Percentiles rank a stretch among this genome's conserved stretches.
phyloP scores from a whole-genome alignment of 2,113 vertebrate species.

The Hippocampus comes region DNA sequence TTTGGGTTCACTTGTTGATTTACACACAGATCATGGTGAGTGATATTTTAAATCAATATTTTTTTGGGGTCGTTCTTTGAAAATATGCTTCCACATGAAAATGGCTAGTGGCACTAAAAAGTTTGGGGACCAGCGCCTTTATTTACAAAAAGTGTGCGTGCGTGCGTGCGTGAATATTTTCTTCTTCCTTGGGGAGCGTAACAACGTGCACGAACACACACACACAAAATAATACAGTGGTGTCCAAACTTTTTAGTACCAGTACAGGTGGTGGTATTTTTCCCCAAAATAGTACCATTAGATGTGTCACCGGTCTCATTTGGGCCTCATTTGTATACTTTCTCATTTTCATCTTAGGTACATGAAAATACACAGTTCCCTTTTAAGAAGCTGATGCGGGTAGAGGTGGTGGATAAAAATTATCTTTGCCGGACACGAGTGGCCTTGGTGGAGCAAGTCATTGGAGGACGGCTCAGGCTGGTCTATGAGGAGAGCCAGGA shows the following conservation, averaged over 20 bases:
- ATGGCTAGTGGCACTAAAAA: no score
- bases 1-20: no score
- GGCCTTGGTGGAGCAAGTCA: slow-evolving; percentile 90
- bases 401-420: slow-evolving; percentile 97
- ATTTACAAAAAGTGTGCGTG: no score
- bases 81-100: no score
- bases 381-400: slow-evolving; percentile 94
- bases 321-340: not conserved
- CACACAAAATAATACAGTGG: not conserved
- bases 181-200: no score
- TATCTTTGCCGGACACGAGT: slow-evolving; percentile 94
- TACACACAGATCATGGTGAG: no score
- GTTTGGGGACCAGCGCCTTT: no score
- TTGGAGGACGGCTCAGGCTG: slow-evolving; percentile 87
- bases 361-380: slow-evolving; percentile 93
- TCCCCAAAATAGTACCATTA: not conserved
- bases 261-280: not conserved
- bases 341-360: slow-evolving; percentile 70
- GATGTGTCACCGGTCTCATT: not conserved
- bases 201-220: no score
- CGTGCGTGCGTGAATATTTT: no score
- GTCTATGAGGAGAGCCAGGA: slow-evolving; percentile 96
- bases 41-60: no score
- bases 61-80: no score
- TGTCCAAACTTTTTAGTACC: not conserved